These are phyloP conservation scores for Leiothrix lutea DNA, from an alignment of 2,113 vertebrate genomes.

Conservation along the genomic window DNA sequence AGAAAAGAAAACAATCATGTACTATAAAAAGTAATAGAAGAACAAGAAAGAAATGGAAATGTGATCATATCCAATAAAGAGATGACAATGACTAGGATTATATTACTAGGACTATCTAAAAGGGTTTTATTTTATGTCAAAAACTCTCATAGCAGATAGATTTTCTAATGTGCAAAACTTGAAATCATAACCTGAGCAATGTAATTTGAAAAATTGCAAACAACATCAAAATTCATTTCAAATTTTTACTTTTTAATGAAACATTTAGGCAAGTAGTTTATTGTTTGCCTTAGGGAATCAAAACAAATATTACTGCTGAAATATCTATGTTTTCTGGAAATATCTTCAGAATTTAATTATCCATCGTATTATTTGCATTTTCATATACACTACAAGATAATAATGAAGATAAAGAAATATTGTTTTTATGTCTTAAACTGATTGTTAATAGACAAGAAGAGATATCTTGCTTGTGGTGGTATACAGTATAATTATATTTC, in stretches of 20 bases:
- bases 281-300: background rate
- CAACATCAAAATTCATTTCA: background rate
- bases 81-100: background rate
- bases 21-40: background rate
- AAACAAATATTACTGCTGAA: background rate
- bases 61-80: background rate
- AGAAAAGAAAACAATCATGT: background rate
- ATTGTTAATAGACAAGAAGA: background rate
- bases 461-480: background rate
- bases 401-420: background rate
- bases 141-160: background rate
- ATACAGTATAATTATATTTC: background rate
- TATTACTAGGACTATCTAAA: background rate
- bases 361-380: background rate
- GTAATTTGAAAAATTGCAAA: background rate
- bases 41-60: background rate
- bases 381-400: background rate
- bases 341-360: background rate
- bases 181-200: background rate
- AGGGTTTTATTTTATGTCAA: background rate
- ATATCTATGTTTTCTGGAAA: background rate
- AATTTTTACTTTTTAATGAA: background rate
- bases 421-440: background rate
- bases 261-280: background rate
- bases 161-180: background rate